A percentile compares a stretch with the other conserved stretches of the same genome.
phyloP scores from a whole-genome alignment of 1,140 invertebrate species.

The Bombus sylvicola region DNA sequence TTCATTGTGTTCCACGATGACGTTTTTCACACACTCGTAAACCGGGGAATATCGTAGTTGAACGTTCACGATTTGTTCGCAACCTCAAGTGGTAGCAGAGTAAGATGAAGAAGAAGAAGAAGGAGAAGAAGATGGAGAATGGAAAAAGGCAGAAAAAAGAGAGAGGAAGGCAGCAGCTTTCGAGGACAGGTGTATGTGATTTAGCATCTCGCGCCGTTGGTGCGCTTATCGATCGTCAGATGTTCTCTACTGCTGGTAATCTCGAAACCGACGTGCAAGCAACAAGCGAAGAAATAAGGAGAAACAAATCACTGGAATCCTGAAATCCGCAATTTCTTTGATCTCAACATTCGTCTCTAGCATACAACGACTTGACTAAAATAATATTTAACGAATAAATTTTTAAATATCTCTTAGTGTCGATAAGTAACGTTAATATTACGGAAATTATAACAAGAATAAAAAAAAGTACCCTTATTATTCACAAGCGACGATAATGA shows the following conservation, averaged over 20 bases:
- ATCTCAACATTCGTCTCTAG: conserved; percentile 82
- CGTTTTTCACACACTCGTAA: conserved; percentile 7
- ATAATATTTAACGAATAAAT: conserved; percentile 74
- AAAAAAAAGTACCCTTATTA: conserved; percentile 59
- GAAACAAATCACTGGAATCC: conserved; percentile 62
- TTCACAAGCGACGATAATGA: conserved; percentile 28
- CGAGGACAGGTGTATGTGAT: conserved; percentile 26
- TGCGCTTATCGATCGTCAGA: conserved; percentile 49
- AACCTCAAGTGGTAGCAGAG: not conserved
- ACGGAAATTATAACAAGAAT: conserved; percentile 60
- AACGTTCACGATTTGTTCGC: not conserved
- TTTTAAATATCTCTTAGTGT: conserved; percentile 73
- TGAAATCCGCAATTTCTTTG: conserved; percentile 81
- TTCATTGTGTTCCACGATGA: conserved; percentile 6
- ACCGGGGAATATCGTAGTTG: not conserved
- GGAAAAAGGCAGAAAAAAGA: not conserved
- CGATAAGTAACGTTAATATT: conserved; percentile 68
- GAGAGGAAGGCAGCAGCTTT: conserved; percentile 26
- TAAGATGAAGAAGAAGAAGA: not conserved
- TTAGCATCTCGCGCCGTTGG: conserved; percentile 22
- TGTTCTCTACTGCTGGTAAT: conserved; percentile 40
- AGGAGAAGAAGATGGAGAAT: too few relatives aligned
- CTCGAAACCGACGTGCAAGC: conserved; percentile 27
- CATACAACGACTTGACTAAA: conserved; percentile 80
- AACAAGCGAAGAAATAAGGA: not conserved